phyloP scores from a whole-genome alignment of 2,797 vertebrate species.

The Microchirus variegatus region DNA sequence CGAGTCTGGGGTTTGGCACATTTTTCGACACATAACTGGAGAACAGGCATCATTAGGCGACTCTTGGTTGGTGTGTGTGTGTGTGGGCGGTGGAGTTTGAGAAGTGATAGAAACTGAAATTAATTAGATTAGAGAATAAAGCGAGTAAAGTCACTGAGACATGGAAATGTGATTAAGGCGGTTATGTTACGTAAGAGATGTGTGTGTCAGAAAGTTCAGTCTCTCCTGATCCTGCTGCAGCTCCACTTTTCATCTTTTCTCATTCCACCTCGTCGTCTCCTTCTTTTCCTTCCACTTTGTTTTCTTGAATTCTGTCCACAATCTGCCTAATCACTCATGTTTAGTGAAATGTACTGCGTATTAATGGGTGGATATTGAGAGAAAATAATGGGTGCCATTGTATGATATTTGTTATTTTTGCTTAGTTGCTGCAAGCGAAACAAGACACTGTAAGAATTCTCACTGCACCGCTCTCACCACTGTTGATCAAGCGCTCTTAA shows the following conservation, averaged over 20 bases:
- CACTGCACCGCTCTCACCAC: background rate
- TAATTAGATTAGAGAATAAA: conserved; percentile 38
- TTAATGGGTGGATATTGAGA: no score
- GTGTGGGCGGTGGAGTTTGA: conserved; percentile 36
- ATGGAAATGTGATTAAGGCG: conserved; percentile 17
- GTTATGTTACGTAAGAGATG: conserved; percentile 12
- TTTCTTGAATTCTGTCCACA: background rate
- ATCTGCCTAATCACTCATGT: conserved; percentile 15
- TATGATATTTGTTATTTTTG: background rate
- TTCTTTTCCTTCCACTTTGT: background rate
- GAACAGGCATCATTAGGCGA: conserved; percentile 33
- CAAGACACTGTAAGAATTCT: no score
- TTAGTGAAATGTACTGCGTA: no score
- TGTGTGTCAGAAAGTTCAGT: conserved; percentile 9
- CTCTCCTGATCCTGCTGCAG: no score
- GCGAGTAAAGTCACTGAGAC: background rate
- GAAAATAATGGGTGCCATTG: no score
- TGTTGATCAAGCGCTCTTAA: background rate
- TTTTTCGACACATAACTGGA: conserved; percentile 40
- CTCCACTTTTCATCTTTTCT: no score
- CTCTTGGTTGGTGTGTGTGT: conserved; percentile 34
- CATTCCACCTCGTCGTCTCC: no score
- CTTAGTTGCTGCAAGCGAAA: background rate
- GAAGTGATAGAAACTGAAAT: conserved; percentile 38
- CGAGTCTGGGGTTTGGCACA: conserved; percentile 51